Conservation (phyloP, 2,113 vertebrate genomes). For the Apteryx mantelli region DNA sequence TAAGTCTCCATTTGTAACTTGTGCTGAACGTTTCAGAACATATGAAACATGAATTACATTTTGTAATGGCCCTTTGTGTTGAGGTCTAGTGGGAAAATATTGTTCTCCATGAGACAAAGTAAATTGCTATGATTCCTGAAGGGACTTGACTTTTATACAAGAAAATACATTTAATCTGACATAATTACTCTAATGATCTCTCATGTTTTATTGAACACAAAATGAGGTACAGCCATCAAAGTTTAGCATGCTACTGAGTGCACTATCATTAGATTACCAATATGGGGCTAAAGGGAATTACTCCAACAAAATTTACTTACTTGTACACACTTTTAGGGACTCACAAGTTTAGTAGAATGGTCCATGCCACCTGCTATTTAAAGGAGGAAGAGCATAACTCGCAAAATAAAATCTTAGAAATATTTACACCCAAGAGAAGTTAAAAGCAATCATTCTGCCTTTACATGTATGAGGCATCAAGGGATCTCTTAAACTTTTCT, state of each 20-base stretch:
- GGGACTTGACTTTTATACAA: constrained; percentile 77
- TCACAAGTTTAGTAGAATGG: not conserved
- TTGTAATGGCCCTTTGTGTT: constrained; percentile 89
- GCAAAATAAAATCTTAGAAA: not conserved
- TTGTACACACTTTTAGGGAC: constrained; percentile 18
- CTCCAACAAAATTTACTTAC: constrained; percentile 20
- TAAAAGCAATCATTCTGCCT: not conserved
- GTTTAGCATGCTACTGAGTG: constrained; percentile 44
- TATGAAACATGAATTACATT: constrained; percentile 95
- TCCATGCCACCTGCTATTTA: not conserved
- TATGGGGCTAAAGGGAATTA: not conserved
- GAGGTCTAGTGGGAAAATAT: constrained; percentile 78
- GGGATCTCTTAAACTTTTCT: not conserved
- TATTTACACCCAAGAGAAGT: not conserved
- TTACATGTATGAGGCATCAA: not conserved
- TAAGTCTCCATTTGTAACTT: constrained; percentile 89
- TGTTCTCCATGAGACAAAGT: constrained; percentile 84
- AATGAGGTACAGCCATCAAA: constrained; percentile 70
- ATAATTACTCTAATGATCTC: constrained; percentile 82
- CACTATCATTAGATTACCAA: constrained; percentile 34
- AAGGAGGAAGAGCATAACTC: not conserved
- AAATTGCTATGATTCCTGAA: constrained; percentile 85
- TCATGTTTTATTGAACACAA: constrained; percentile 79
- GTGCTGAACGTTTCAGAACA: constrained; percentile 82
- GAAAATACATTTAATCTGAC: constrained; percentile 85